Percentiles rank a stretch among this genome's conserved stretches.
These are phyloP conservation scores for Lasiommata megera DNA, from an alignment of 2,888 invertebrate genomes.

Conservation along the genomic window DNA sequence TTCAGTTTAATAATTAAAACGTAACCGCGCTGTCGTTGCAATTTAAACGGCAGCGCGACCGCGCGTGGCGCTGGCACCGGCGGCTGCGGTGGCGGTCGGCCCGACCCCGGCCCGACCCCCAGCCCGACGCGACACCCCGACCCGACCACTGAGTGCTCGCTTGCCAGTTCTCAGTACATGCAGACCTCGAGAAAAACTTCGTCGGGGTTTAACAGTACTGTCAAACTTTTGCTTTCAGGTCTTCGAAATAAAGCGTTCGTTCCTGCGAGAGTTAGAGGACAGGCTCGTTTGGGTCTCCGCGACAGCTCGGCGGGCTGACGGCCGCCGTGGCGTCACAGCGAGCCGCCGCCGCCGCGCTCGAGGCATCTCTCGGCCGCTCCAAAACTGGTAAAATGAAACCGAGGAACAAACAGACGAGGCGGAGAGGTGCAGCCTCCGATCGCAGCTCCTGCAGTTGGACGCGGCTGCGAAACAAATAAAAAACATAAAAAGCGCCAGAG, in stretches of 20 bases:
- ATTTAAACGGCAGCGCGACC: neutral
- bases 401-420: constrained; percentile 2
- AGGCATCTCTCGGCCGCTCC: neutral
- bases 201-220: no score
- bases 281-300: neutral
- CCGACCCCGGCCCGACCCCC: no score
- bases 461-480: no score
- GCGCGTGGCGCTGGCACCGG: neutral
- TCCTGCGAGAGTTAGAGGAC: neutral
- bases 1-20: neutral
- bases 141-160: neutral
- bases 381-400: neutral
- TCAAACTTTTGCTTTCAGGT: neutral
- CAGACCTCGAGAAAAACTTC: no score
- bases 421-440: neutral
- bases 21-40: neutral
- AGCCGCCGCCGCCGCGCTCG: neutral
- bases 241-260: neutral
- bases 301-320: neutral
- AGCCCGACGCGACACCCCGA: no score
- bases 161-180: no score
- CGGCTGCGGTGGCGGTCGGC: neutral
- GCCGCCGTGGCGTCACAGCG: neutral
- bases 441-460: neutral
- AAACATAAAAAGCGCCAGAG: no score